phyloP scores from a whole-genome alignment of 2,113 vertebrate species.

The Brienomyrus longianalis region DNA sequence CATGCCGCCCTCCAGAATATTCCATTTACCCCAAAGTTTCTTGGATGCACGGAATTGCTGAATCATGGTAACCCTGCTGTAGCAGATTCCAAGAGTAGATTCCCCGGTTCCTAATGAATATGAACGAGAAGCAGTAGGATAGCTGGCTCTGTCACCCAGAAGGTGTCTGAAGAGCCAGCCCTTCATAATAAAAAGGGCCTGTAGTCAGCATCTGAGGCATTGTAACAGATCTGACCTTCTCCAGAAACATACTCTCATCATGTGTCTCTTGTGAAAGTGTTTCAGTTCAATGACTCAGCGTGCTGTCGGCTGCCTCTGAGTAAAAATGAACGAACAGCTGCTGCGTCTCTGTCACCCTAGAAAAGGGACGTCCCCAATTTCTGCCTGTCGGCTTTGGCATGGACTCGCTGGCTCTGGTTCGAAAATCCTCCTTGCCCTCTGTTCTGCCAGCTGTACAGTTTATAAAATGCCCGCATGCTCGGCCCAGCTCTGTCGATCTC shows the following conservation, averaged over 20 bases:
- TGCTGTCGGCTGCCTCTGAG: neutral
- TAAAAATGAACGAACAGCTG: neutral
- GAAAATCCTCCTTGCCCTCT: neutral
- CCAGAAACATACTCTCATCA: neutral
- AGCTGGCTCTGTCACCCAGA: neutral
- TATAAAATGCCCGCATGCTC: neutral
- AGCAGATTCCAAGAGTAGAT: neutral
- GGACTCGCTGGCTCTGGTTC: neutral
- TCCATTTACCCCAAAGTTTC: neutral
- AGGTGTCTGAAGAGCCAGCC: neutral
- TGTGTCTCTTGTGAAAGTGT: neutral
- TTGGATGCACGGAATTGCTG: neutral
- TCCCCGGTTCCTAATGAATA: neutral
- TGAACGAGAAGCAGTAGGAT: neutral
- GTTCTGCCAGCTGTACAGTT: neutral
- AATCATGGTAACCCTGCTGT: neutral
- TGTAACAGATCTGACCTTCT: neutral
- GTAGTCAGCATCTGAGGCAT: neutral
- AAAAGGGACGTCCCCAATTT: neutral
- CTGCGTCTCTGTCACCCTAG: neutral
- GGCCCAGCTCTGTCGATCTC: neutral
- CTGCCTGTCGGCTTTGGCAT: neutral
- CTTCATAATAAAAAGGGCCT: neutral
- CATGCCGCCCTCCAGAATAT: neutral
- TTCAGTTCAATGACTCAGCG: neutral